These are phyloP conservation scores for Gymnarchus niloticus DNA, from an alignment of 2,113 vertebrate genomes.

Conservation along the genomic window DNA sequence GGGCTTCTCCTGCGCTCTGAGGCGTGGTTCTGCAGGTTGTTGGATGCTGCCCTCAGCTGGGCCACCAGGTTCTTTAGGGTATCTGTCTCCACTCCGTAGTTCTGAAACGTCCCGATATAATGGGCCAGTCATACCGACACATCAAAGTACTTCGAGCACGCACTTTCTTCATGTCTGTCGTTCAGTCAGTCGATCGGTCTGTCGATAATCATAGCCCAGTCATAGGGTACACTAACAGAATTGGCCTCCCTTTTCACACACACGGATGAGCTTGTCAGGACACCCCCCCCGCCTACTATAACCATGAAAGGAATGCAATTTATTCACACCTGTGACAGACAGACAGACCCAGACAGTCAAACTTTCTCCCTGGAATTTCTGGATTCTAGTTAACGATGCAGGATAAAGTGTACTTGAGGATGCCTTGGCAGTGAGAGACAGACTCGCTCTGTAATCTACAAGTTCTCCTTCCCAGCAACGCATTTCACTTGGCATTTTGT, in stretches of 20 bases:
- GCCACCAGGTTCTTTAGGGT: conserved; percentile 83
- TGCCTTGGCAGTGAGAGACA: neutral
- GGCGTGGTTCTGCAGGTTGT: conserved; percentile 75
- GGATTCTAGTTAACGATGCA: neutral
- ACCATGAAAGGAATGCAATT: neutral
- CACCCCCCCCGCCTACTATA: neutral
- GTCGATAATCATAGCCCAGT: neutral
- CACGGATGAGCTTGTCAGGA: neutral
- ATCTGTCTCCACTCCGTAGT: conserved; percentile 86
- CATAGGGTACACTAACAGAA: neutral
- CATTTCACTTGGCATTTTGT: neutral
- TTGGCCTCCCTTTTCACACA: no score
- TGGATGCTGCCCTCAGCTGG: conserved; percentile 71
- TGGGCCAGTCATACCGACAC: neutral
- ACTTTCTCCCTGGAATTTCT: neutral
- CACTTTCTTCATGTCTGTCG: no score
- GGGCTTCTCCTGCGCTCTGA: conserved; percentile 73
- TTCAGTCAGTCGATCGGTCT: no score
- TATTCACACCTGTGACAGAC: neutral
- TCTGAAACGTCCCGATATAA: conserved; percentile 60
- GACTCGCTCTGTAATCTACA: neutral
- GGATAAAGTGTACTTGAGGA: neutral
- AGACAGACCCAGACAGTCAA: neutral
- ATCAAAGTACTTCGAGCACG: no score
- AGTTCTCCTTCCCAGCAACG: neutral